Evolutionary conservation across 2,797 vertebrate species (phyloP).

Genomic region (Poeciliopsis presidionis): DNA sequence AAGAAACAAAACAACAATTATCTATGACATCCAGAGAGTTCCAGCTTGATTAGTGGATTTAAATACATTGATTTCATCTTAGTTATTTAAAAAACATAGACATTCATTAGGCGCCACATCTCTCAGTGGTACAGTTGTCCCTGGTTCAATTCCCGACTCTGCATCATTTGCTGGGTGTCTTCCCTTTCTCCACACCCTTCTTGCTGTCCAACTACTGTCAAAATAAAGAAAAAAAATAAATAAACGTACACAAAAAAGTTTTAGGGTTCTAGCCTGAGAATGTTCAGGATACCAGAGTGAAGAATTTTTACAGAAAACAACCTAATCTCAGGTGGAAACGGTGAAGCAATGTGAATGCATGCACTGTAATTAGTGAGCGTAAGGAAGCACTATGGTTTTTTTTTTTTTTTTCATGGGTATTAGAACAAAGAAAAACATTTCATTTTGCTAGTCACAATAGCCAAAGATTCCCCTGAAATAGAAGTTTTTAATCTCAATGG

Average conservation of each 20-base stretch:
- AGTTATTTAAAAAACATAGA: not conserved
- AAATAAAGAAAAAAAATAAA: conserved; percentile 12
- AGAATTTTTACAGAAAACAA: not conserved
- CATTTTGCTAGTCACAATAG: not conserved
- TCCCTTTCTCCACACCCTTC: not conserved
- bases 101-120: not conserved
- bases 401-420: not conserved
- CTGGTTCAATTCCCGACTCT: not conserved
- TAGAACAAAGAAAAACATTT: not conserved
- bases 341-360: not conserved
- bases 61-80: not conserved
- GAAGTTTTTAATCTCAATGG: too few relatives aligned
- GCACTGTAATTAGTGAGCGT: not conserved
- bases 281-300: conserved; percentile 55
- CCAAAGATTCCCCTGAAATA: too few relatives aligned
- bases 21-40: conserved; percentile 20
- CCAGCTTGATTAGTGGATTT: conserved; percentile 53
- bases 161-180: not conserved
- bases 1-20: conserved; percentile 43
- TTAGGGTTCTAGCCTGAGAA: conserved; percentile 67
- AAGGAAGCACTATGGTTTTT: not conserved
- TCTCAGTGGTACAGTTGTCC: not conserved
- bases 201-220: not conserved
- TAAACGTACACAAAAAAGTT: conserved; percentile 30
- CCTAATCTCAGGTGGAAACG: not conserved